Base-by-base conservation (phyloP, 1,140 invertebrate genomes). In the Zelostemma sp. region DNA sequence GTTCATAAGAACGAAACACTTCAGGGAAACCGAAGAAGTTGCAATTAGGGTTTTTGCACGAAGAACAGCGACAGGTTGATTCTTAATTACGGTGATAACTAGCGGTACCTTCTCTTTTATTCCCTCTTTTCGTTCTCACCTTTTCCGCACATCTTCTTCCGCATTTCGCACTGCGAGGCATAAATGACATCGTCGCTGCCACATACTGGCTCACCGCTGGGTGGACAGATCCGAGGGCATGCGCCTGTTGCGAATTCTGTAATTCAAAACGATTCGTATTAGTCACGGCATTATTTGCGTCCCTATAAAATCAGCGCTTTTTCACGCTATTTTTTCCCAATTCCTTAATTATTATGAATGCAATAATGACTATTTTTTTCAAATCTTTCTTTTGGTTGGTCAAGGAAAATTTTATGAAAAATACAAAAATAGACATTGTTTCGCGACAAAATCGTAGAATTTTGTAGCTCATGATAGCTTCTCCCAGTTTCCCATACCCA, bases 71-170 rank as follows among this genome's bases (percentile, higher is more conserved):
- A 56, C 63, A 68, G 48, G 48, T 56, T 67, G 63, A 60, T 73
- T 70, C 58, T 73, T 73, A 76, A 76, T 76, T 76, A 72, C 63
- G 61, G 50, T 55, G 56, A 68, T 71, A 67, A 59, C 46, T 67
- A 66, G 62, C 67, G 56, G 56, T 66, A 62, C 28, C 31, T 33
- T 49, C 54, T 58, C 33, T 47, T 11, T 38, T 48, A 47, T 66
- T 53, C 55, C 12, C 15, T 17, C 40, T 18, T 58, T 66, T 64
- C 43, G 12, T 31, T 65, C 67, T 86, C 87, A 91, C 92, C 93
- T 90, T 93, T 93, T 72, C 94, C 93, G 79, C 95, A 97, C 59
- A 94, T 96, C 83, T 95, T 93, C 85, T 95, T 94, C 82, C 91
- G 90, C 92, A 97, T 92, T 85, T 97, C 93, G 79, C 96, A 98